phyloP scores from a whole-genome alignment of 2,797 vertebrate genomes.

The Lacerta viridis region DNA sequence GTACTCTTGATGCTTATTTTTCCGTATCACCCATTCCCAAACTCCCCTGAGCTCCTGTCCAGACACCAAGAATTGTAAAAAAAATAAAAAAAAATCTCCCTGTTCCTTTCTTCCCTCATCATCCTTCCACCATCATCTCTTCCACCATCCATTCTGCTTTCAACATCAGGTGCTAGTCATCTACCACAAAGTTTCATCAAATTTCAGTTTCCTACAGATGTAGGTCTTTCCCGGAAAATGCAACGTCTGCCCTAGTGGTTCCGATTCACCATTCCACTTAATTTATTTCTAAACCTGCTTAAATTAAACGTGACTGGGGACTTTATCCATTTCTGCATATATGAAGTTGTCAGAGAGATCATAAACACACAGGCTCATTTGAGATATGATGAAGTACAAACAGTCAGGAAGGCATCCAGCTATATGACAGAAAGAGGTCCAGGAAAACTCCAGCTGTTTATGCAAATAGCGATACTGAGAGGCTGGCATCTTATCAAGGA shows the following conservation, averaged over 20 bases:
- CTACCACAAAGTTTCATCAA: not conserved
- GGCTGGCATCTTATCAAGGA: slow-evolving; percentile 69
- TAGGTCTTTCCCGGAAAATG: slow-evolving; percentile 35
- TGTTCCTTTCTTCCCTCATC: not conserved
- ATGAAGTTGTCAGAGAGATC: slow-evolving; percentile 56
- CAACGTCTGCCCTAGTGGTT: slow-evolving; percentile 25
- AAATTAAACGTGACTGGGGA: slow-evolving; percentile 58
- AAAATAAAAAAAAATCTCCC: too few species aligned
- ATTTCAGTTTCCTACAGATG: slow-evolving; percentile 29
- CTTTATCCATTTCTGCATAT: slow-evolving; percentile 27
- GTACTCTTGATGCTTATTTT: too few species aligned
- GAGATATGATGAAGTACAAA: slow-evolving; percentile 43
- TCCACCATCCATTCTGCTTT: not conserved
- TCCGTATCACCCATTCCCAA: not conserved
- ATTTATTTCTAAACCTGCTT: slow-evolving; percentile 53
- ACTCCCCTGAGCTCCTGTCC: not conserved
- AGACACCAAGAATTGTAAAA: not conserved
- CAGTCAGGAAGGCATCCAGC: slow-evolving; percentile 65
- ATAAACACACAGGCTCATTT: slow-evolving; percentile 48
- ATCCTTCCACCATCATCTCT: not conserved
- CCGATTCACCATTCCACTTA: slow-evolving; percentile 29
- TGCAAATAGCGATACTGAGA: slow-evolving; percentile 62
- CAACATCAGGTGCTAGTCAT: not conserved
- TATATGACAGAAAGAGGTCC: slow-evolving; percentile 60
- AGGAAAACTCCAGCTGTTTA: slow-evolving; percentile 71